Conservation (phyloP, 2,113 vertebrate genomes). For the Hyla sarda region DNA sequence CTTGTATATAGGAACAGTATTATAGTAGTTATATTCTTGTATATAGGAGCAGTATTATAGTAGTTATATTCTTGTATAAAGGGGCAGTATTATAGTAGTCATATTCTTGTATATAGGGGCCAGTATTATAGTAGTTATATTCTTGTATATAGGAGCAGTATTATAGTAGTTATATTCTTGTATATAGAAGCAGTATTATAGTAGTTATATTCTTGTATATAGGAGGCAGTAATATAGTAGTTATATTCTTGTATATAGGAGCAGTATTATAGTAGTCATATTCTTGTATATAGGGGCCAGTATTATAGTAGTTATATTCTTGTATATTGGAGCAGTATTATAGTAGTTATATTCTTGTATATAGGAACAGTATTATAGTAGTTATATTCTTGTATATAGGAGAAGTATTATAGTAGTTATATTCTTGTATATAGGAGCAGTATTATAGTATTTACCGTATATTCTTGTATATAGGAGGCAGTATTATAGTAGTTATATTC, state of each 20-base stretch:
- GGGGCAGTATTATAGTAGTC: background rate
- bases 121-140: constrained; percentile 17
- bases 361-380: background rate
- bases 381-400: background rate
- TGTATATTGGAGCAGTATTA: too few relatives aligned
- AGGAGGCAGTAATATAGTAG: too few relatives aligned
- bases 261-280: background rate
- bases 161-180: background rate
- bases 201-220: constrained; percentile 1
- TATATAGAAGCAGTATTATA: too few relatives aligned
- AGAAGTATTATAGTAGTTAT: background rate
- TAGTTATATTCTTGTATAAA: background rate
- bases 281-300: background rate
- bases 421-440: background rate
- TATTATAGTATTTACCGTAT: background rate
- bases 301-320: too few relatives aligned
- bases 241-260: background rate
- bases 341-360: too few relatives aligned
- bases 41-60: constrained; percentile 1
- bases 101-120: background rate
- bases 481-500: too few relatives aligned
- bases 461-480: too few relatives aligned
- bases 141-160: background rate
- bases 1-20: background rate
- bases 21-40: background rate